A percentile compares a stretch with the other conserved stretches of the same genome.
Conservation (phyloP, 2,888 invertebrate species). For the Aricia artaxerxes region DNA sequence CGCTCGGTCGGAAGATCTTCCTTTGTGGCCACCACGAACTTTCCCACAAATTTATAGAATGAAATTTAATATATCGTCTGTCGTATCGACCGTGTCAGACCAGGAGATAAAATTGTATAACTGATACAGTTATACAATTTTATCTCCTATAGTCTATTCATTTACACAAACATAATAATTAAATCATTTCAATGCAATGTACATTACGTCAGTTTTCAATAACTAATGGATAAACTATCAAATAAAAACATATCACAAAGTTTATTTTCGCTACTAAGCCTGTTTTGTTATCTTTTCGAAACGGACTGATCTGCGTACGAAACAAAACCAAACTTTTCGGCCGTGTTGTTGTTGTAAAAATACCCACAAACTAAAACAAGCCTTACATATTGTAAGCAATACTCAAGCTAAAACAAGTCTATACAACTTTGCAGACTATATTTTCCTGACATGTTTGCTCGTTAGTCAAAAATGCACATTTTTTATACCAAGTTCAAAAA, state of each 20-base stretch:
- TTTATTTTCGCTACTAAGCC: background rate
- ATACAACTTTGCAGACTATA: background rate
- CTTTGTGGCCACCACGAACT: too few relatives aligned
- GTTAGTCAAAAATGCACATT: background rate
- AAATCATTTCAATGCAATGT: too few relatives aligned
- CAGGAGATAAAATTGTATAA: too few relatives aligned
- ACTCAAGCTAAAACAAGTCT: background rate
- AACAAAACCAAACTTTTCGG: background rate
- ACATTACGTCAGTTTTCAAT: background rate
- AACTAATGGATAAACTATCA: background rate
- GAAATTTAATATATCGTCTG: too few relatives aligned
- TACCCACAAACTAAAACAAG: background rate
- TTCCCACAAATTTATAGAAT: too few relatives aligned
- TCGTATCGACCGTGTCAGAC: too few relatives aligned
- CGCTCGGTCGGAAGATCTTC: too few relatives aligned
- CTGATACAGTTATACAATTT: too few relatives aligned
- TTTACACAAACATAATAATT: too few relatives aligned
- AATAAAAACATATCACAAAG: background rate
- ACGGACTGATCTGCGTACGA: background rate
- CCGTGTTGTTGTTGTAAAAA: conserved; percentile 2
- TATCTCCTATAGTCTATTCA: too few relatives aligned
- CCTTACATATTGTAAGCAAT: background rate
- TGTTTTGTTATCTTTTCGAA: background rate
- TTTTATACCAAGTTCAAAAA: background rate
- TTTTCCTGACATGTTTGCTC: background rate